Percentiles rank a stretch among this genome's conserved stretches.
Evolutionary conservation across 2,113 vertebrate genomes (phyloP).

Genomic region (Chlamydotis undulata): DNA sequence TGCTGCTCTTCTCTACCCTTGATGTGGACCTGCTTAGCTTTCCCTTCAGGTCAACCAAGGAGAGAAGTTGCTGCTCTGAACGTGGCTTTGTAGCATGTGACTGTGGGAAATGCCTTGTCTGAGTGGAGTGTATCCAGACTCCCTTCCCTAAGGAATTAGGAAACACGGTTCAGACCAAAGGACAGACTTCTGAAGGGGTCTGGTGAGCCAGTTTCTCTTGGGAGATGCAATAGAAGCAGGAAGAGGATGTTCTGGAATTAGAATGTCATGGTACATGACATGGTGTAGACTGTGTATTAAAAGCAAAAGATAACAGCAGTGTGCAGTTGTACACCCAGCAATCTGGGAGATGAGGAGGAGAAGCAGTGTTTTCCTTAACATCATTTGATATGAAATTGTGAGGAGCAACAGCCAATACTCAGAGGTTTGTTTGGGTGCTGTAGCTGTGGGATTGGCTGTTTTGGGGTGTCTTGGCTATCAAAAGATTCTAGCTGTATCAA

Average conservation of each 20-base stretch:
- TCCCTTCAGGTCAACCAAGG: neutral
- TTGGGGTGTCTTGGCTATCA: neutral
- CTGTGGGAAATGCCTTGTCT: neutral
- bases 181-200: neutral
- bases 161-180: neutral
- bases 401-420: neutral
- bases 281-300: neutral
- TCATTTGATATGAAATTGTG: neutral
- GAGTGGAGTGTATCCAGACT: neutral
- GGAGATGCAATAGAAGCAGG: neutral
- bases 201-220: neutral
- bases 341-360: neutral
- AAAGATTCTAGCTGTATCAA: neutral
- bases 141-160: constrained; percentile 4
- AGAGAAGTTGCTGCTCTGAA: neutral
- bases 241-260: neutral
- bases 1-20: neutral
- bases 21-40: neutral
- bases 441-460: neutral
- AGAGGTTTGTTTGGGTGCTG: neutral
- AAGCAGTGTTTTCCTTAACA: neutral
- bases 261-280: neutral
- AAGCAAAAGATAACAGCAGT: neutral
- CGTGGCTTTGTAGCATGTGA: neutral
- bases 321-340: neutral